Conservation (phyloP, 2,888 invertebrate genomes). For the Diachrysia chrysitis region DNA sequence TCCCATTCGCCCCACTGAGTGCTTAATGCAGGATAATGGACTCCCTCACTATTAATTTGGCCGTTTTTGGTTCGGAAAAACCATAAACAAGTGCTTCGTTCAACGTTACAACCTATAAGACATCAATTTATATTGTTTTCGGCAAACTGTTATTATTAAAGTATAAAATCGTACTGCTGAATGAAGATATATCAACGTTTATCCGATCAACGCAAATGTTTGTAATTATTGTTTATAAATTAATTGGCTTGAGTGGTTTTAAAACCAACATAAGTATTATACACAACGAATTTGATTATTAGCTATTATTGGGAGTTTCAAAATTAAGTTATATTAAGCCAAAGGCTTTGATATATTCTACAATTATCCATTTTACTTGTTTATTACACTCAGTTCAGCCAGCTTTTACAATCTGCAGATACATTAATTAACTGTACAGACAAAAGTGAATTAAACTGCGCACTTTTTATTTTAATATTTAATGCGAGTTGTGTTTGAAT, state of each 20-base stretch:
- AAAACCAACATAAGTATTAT: conserved; percentile 20
- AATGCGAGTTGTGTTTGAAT: conserved; percentile 63
- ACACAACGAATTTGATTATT: background rate
- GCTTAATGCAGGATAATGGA: conserved; percentile 86
- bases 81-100: conserved; percentile 68
- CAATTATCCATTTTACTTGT: background rate
- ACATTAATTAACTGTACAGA: conserved; percentile 7
- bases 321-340: background rate
- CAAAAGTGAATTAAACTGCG: conserved; percentile 48
- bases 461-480: conserved; percentile 57
- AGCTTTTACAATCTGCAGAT: background rate
- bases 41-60: conserved; percentile 84
- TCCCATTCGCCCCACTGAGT: conserved; percentile 80
- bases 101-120: conserved; percentile 49
- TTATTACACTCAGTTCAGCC: background rate
- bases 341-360: background rate
- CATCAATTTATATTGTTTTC: conserved; percentile 36
- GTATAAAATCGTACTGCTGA: conserved; percentile 29
- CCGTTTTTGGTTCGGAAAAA: conserved; percentile 76
- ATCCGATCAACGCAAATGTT: conserved; percentile 28
- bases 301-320: background rate
- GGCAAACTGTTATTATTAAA: conserved; percentile 36
- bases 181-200: conserved; percentile 30
- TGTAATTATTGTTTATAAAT: conserved; percentile 45
- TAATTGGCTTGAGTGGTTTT: conserved; percentile 34